Percentiles rank a stretch among this genome's conserved stretches.
Conservation (phyloP, 2,888 invertebrate genomes). For the Phortica magna region DNA sequence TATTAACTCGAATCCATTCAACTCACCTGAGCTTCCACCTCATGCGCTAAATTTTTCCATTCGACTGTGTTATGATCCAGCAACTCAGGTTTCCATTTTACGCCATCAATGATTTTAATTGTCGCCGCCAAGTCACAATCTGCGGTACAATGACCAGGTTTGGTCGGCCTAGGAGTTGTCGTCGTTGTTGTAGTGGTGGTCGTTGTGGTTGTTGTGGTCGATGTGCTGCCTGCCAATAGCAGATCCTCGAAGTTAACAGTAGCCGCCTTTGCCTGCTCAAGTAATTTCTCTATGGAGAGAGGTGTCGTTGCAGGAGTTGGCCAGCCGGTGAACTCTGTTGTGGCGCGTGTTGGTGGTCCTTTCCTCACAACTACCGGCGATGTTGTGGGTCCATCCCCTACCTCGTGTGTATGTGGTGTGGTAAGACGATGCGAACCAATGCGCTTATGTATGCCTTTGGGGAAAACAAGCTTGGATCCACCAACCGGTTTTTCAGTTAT, state of each 20-base stretch:
- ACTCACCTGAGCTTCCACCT: slow-evolving; percentile 87
- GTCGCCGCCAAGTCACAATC: slow-evolving; percentile 93
- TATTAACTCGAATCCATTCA: background rate
- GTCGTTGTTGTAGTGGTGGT: slow-evolving; percentile 85
- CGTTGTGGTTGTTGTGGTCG: slow-evolving; percentile 80
- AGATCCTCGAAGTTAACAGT: slow-evolving; percentile 80
- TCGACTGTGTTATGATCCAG: slow-evolving; percentile 91
- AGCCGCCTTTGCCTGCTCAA: slow-evolving; percentile 83
- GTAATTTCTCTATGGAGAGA: slow-evolving; percentile 88
- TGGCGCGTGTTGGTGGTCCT: slow-evolving; percentile 91
- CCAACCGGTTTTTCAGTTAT: slow-evolving; percentile 77
- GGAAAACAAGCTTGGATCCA: slow-evolving; percentile 86
- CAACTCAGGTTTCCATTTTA: slow-evolving; percentile 91
- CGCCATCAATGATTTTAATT: slow-evolving; percentile 89
- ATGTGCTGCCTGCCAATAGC: slow-evolving; percentile 68
- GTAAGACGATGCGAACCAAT: slow-evolving; percentile 80
- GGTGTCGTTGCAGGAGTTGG: slow-evolving; percentile 92
- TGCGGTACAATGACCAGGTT: slow-evolving; percentile 87
- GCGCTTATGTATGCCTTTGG: slow-evolving; percentile 81
- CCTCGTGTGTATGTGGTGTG: slow-evolving; percentile 80
- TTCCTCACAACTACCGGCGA: slow-evolving; percentile 86
- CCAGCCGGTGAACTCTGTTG: slow-evolving; percentile 95
- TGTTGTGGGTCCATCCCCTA: slow-evolving; percentile 72
- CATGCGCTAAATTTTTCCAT: slow-evolving; percentile 90
- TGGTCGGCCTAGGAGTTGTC: slow-evolving; percentile 84